Evolutionary conservation across 2,797 vertebrate species (phyloP), one percentile per base, ranked within the genome.

Genomic region (Crocidura indochinensis): DNA sequence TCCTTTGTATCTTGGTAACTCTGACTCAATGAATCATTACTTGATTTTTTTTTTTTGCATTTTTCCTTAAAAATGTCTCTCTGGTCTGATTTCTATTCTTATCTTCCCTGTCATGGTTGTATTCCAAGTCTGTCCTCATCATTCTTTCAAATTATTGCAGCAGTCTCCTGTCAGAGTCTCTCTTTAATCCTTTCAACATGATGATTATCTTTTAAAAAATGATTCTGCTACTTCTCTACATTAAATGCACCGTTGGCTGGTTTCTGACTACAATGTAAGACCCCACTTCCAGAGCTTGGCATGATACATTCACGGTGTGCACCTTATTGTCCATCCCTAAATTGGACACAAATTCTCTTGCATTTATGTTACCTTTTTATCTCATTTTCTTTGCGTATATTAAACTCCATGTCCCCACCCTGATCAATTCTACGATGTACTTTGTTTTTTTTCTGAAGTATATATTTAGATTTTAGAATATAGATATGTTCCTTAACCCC

Each of bases 101-200:
- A 51, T 71, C 38, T n/a, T 49, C n/a, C 75, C 26, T 47, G 27
- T 26, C n/a, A 6, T 74, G 4, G 2, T 86, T 65, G 84, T 44
- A 64, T 81, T 62, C 19, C 56, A 51, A 76, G 8, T 53, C 46
- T 68, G 60, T 84, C 56, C 10, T 89, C 24, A 53, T 69, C 49
- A 78, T 90, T 74, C 10, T 69, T 12, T 91, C 79, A 72, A 64
- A 62, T 90, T 72, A 80, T 24, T 91, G 31, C 15, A 93, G 8
- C 24, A 27, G 2, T 84, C 27, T 81, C 38, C 38, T 72, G 60
- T 53, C 75, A 84, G 11, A n/a, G 24, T 12, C 24, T 60, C 56
- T 74, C 68, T 72, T 31, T 91, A 77, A 77, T 64, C 49, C n/a
- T 47, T 81, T 87, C 49, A 90, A 44, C 7, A 4, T 38, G 27